Conservation (phyloP, 2,888 invertebrate genomes). For the Ormyrus nitidulus region DNA sequence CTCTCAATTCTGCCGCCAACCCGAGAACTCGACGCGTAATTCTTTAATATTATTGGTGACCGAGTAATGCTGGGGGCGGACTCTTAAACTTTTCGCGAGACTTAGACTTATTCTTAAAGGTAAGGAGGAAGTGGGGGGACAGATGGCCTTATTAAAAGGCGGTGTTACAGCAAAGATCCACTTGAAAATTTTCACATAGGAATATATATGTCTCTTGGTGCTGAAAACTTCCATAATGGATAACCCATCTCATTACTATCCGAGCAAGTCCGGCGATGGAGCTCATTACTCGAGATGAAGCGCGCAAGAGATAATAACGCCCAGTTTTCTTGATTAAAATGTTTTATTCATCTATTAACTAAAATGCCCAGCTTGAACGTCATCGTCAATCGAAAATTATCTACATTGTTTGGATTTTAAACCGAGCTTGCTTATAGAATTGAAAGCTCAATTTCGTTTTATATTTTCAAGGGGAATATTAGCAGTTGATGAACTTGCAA, state of each 20-base stretch:
- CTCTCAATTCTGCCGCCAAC: neutral
- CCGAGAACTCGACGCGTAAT: neutral
- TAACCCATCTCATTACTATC: slow-evolving; percentile 11
- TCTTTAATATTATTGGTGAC: slow-evolving; percentile 23
- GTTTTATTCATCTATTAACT: slow-evolving; percentile 25
- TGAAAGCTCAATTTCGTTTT: neutral
- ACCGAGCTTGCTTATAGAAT: neutral
- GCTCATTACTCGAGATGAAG: slow-evolving; percentile 33
- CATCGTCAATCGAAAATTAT: neutral
- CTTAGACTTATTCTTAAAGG: neutral
- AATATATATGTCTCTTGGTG: neutral
- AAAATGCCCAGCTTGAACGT: neutral
- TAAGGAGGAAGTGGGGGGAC: neutral
- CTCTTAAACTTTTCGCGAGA: neutral
- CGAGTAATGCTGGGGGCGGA: neutral
- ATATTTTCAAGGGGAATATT: neutral
- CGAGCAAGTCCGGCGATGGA: neutral
- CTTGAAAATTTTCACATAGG: slow-evolving; percentile 3
- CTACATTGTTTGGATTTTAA: neutral
- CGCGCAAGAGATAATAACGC: slow-evolving; percentile 23
- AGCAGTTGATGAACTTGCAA: neutral
- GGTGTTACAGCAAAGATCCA: neutral
- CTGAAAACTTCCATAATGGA: slow-evolving; percentile 28
- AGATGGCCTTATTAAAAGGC: slow-evolving; percentile 30
- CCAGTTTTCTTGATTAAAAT: slow-evolving; percentile 37